Evolutionary conservation across 2,888 invertebrate species (phyloP), one percentile per base, ranked within the genome.

Genomic region (Clostera curtula): DNA sequence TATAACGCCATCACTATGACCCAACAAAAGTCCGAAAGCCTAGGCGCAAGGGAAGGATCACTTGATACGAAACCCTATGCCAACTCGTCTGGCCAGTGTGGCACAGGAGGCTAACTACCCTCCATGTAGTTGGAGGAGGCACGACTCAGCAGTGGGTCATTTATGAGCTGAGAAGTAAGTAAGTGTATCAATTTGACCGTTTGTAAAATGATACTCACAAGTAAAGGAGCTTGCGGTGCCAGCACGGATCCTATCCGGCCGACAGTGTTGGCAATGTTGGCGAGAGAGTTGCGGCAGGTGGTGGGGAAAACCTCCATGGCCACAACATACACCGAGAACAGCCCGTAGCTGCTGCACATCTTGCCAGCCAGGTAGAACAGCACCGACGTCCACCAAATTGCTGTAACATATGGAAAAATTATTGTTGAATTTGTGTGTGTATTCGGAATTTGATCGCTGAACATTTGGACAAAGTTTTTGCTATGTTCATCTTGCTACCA

Each of bases 271-370:
- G 89, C 89, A 35, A 86, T 79, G 37, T 88, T 89, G 58, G 88
- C 85, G 40, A 90, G 76, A 0, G 88, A 88, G 64, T 90, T 89
- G 24, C 90, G 66, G 12, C 89, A 71, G 3, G 85, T 85, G 17
- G 90, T 90, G n/a, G 90, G 90, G 60, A 90, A 90, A 54, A 89
- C 79, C 69, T 90, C 90, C 46, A 90, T 85, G 1, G 91, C 88
- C 42, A 89, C 88, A 54, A 90, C 86, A 56, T 87, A 85, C 44
- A 90, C 56, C 8, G 88, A 86, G 49, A 89, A 87, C 50, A 89
- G 85, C 4, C 90, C 87, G 49, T 88, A 86, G 22, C 89, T 88
- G 36, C 89, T 90, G 50, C 88, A 87, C 71, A 89, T 85, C 66
- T 89, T 90, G 4, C 90, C 90, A 23, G 84, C 64, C 37, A 91